A percentile compares a stretch with the other conserved stretches of the same genome.
Evolutionary conservation across 1,140 invertebrate genomes (phyloP).

Genomic region (Pentalonia nigronervosa): DNA sequence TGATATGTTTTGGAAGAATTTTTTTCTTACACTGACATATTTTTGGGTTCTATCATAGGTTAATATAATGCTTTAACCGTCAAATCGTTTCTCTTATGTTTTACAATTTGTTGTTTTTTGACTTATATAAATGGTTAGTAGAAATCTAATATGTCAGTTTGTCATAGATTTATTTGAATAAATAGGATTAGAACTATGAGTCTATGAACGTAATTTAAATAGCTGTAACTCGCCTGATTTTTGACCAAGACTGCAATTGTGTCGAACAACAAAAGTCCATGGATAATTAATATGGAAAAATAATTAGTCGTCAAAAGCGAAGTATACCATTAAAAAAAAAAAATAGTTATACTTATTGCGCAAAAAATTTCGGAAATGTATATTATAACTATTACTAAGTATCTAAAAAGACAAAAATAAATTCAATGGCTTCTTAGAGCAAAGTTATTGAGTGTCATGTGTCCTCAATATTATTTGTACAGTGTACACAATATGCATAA

Average conservation of each 20-base stretch:
- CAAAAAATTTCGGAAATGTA: too few relatives aligned
- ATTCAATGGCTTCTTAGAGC: neutral
- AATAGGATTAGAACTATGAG: neutral
- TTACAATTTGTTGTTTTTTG: neutral
- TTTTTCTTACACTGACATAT: neutral
- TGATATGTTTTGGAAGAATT: neutral
- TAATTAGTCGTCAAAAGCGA: too few relatives aligned
- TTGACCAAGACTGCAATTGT: neutral
- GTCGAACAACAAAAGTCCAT: too few relatives aligned
- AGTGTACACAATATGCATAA: neutral
- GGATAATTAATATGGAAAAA: too few relatives aligned
- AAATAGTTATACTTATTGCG: too few relatives aligned
- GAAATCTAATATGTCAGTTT: neutral
- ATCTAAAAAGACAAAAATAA: neutral
- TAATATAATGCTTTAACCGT: neutral
- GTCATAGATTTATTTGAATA: neutral
- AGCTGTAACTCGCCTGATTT: neutral
- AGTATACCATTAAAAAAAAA: too few relatives aligned
- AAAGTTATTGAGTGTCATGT: neutral
- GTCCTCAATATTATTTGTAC: neutral
- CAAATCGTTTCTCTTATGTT: neutral
- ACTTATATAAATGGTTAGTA: neutral
- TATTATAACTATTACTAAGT: neutral
- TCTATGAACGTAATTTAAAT: neutral
- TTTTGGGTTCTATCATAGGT: neutral